Percentiles rank a stretch among this genome's conserved stretches.
Evolutionary conservation across 30 jellyfish, hydroid and myxozoan species (phyloP).

Genomic region (Haliclystus octoradiatus): DNA sequence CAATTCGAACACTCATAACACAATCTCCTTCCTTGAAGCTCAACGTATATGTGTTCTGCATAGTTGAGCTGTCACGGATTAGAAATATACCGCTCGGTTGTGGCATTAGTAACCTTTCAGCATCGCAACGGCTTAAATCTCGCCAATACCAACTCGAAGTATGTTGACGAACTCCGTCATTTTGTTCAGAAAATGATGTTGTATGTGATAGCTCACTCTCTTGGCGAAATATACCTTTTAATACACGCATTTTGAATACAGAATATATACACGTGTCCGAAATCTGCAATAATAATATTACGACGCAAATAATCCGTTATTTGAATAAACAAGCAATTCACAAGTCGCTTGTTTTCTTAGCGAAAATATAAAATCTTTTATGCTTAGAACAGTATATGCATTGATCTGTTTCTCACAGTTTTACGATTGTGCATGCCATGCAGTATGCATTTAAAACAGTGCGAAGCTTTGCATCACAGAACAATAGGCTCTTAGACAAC

Average conservation of each 20-base stretch:
- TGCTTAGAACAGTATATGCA: no score
- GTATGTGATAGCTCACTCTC: neutral
- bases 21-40: neutral
- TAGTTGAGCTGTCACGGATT: neutral
- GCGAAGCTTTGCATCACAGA: no score
- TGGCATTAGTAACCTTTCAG: neutral
- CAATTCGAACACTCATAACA: neutral
- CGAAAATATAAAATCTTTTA: no score
- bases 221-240: neutral
- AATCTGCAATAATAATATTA: no score
- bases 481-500: no score
- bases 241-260: neutral
- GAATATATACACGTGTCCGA: no score
- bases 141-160: constrained; percentile 1
- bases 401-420: no score
- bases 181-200: neutral
- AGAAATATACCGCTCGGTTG: neutral
- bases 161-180: neutral
- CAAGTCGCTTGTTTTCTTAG: no score
- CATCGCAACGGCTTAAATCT: neutral
- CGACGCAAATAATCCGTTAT: no score
- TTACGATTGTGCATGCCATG: no score
- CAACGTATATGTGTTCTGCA: neutral
- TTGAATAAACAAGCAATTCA: no score
- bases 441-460: no score